phyloP scores from a whole-genome alignment of 2,113 vertebrate species.

The Perca flavescens region DNA sequence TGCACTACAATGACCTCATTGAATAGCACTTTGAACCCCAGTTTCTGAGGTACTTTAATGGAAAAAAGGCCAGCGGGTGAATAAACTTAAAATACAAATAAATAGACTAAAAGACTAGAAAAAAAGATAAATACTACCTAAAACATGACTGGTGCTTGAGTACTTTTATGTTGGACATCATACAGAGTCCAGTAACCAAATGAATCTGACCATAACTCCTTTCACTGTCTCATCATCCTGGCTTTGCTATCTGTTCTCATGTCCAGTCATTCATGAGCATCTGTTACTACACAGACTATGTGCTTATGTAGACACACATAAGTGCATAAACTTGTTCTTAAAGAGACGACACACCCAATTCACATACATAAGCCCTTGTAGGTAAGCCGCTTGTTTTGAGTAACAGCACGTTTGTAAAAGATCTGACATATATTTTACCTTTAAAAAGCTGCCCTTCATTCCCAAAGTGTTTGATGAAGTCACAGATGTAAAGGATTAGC shows the following conservation, averaged over 20 bases:
- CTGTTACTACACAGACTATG: neutral
- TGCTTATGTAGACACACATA: neutral
- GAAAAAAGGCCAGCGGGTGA: slow-evolving; percentile 16
- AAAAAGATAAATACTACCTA: neutral
- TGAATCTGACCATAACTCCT: slow-evolving; percentile 7
- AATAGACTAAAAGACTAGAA: neutral
- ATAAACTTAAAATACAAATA: slow-evolving; percentile 5
- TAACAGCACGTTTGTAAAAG: slow-evolving; percentile 9
- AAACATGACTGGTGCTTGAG: neutral
- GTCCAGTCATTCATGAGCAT: slow-evolving; percentile 16
- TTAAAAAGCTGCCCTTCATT: slow-evolving; percentile 3
- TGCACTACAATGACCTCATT: neutral
- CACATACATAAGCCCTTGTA: neutral
- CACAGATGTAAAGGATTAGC: slow-evolving; percentile 62
- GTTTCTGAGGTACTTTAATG: neutral
- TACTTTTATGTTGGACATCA: slow-evolving; percentile 3
- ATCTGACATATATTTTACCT: slow-evolving; percentile 47
- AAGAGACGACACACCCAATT: neutral
- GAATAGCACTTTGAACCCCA: slow-evolving; percentile 4
- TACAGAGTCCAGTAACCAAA: neutral
- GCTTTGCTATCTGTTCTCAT: slow-evolving; percentile 16
- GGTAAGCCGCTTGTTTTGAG: neutral
- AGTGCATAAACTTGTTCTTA: neutral
- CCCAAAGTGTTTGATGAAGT: slow-evolving; percentile 26
- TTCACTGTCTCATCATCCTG: slow-evolving; percentile 31